Evolutionary conservation across 2,888 invertebrate genomes (phyloP), one percentile per base, ranked within the genome.

Genomic region (Dicranocentrus wangi): DNA sequence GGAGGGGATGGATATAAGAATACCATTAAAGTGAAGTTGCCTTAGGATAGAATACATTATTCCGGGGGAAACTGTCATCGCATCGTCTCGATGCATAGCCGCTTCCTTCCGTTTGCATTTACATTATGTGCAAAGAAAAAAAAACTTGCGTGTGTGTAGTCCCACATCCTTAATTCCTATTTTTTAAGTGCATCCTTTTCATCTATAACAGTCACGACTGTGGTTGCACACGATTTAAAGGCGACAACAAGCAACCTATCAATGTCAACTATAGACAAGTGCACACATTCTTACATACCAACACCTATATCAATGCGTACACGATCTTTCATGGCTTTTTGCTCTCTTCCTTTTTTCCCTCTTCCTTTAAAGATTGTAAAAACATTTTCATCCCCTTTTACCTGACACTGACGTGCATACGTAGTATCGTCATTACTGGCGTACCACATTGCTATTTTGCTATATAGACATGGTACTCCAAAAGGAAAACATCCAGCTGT

Each of bases 391-490:
- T 55, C 55, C 55, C 19, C 7, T 19, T n/a, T 53, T 39, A 73
- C 72, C 72, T 63, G 72, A 63, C 51, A 73, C 63, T 73, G 72
- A 73, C 72, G 53, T 53, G 72, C 72, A 73, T 73, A 63, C 63
- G 53, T 51, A 73, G 51, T 73, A 73, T 32, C 72, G 63, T 73
- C 32, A 73, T 73, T 73, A 63, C 32, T 43, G 55, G 53, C 47
- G n/a, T 55, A 55, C 23, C 5, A 21, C 43, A 32, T 32, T 32
- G 32, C 5, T 10, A 32, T 32, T 32, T 32, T 32, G 10, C 32
- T n/a, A n/a, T n/a, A n/a, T n/a, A n/a, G n/a, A n/a, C n/a, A n/a
- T n/a, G n/a, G n/a, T n/a, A n/a, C 28, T 28, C 28, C 10, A 15
- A 15, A 21, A 23, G 55, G 47, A 55, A 55, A 55, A 55, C 55